A percentile compares a stretch with the other conserved stretches of the same genome.
These are phyloP conservation scores for Cyprinodon variegatus DNA, from an alignment of 2,113 vertebrate genomes.

Conservation along the genomic window DNA sequence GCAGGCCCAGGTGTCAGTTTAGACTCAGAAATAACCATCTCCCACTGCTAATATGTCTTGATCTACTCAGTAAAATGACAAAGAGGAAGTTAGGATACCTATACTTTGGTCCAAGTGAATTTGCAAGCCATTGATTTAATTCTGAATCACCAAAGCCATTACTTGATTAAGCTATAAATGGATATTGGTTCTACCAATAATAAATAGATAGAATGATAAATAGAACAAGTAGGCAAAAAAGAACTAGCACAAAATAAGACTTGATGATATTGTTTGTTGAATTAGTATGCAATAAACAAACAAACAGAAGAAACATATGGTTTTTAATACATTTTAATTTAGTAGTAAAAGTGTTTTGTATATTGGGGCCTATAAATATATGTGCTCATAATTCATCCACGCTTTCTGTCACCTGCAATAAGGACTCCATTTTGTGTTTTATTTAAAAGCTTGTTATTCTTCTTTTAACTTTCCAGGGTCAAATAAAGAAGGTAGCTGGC, in stretches of 20 bases:
- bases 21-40: slow-evolving; percentile 67
- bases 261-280: too few species aligned
- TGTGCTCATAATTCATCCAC: background rate
- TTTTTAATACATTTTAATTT: background rate
- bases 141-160: slow-evolving; percentile 17
- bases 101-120: slow-evolving; percentile 57
- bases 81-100: slow-evolving; percentile 49
- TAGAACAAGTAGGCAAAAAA: too few species aligned
- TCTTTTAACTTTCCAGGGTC: slow-evolving; percentile 15
- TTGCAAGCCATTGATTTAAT: slow-evolving; percentile 33
- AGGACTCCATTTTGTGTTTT: background rate
- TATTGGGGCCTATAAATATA: background rate
- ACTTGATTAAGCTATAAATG: slow-evolving; percentile 5
- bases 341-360: background rate
- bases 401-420: background rate
- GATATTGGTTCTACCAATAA: background rate
- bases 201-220: background rate
- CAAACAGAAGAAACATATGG: too few species aligned
- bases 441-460: slow-evolving; percentile 1
- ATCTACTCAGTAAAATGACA: slow-evolving; percentile 39
- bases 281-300: too few species aligned
- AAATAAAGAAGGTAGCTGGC: slow-evolving; percentile 14
- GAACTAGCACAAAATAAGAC: too few species aligned
- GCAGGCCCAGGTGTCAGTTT: slow-evolving; percentile 72
- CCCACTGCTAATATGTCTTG: slow-evolving; percentile 54